Evolutionary conservation across 2,888 invertebrate genomes (phyloP).

Genomic region (Gerris lacustris): DNA sequence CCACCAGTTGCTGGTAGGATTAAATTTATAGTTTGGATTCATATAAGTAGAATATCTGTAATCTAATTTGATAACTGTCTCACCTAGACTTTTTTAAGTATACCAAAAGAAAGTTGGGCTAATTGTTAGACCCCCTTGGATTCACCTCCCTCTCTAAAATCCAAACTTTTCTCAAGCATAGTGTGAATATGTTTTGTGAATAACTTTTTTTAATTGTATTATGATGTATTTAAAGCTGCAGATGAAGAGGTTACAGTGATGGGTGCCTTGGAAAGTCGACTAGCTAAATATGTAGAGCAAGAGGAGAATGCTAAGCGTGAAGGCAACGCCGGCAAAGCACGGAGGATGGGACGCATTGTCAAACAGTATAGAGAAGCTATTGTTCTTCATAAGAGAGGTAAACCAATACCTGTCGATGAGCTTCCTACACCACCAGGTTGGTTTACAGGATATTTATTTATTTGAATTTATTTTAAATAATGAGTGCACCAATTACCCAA

Average conservation of each 20-base stretch:
- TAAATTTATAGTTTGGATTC: too few species aligned
- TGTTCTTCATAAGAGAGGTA: conserved; percentile 61
- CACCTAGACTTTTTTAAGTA: too few species aligned
- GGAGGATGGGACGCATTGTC: conserved; percentile 79
- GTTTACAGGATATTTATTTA: not conserved
- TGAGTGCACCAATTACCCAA: not conserved
- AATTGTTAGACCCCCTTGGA: too few species aligned
- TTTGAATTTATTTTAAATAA: not conserved
- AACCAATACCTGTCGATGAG: conserved; percentile 61
- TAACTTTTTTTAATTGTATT: too few species aligned
- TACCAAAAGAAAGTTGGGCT: too few species aligned
- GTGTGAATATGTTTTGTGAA: too few species aligned
- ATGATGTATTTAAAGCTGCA: not conserved
- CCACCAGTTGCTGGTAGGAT: not conserved
- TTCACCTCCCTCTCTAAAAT: too few species aligned
- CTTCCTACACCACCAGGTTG: conserved; percentile 73
- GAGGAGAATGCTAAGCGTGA: conserved; percentile 64
- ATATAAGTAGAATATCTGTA: too few species aligned
- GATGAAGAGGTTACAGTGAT: conserved; percentile 39
- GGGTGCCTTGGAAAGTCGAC: conserved; percentile 70
- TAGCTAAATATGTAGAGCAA: conserved; percentile 64
- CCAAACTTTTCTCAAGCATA: too few species aligned
- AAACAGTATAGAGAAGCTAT: conserved; percentile 88
- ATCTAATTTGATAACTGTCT: too few species aligned
- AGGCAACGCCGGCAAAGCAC: conserved; percentile 70